A percentile compares a stretch with the other conserved stretches of the same genome.
phyloP scores from a whole-genome alignment of 2,888 invertebrate species.

The Eupithecia dodoneata region DNA sequence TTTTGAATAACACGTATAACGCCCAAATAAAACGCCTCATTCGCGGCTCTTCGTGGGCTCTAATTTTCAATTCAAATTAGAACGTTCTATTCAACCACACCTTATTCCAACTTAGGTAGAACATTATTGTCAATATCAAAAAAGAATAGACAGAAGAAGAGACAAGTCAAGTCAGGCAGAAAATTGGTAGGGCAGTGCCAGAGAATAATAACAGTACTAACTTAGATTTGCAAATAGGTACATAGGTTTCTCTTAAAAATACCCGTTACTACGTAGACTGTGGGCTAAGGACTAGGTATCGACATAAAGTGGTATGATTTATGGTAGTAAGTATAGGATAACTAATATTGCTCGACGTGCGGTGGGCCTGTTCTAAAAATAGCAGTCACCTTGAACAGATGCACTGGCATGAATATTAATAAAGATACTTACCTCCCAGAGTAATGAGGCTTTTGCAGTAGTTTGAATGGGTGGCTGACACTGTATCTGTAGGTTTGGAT shows the following conservation, averaged over 20 bases:
- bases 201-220: not conserved
- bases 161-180: no score
- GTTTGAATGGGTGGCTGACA: constrained; percentile 2
- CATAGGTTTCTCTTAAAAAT: not conserved
- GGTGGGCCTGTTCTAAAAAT: constrained; percentile 7
- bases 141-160: no score
- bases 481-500: not conserved
- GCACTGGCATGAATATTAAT: constrained; percentile 11
- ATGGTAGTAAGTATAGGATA: not conserved
- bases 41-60: not conserved
- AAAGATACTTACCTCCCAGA: not conserved
- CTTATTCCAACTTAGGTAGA: no score
- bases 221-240: not conserved
- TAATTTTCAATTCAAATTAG: not conserved
- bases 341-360: not conserved
- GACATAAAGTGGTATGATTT: not conserved
- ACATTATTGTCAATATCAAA: no score
- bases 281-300: not conserved
- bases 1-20: not conserved
- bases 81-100: not conserved
- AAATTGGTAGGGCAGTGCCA: no score
- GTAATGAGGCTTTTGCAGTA: not conserved
- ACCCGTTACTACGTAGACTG: not conserved
- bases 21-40: not conserved
- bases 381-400: constrained; percentile 12